Evolutionary conservation across 2,888 invertebrate genomes (phyloP).

Genomic region (Drosophila mettleri): DNA sequence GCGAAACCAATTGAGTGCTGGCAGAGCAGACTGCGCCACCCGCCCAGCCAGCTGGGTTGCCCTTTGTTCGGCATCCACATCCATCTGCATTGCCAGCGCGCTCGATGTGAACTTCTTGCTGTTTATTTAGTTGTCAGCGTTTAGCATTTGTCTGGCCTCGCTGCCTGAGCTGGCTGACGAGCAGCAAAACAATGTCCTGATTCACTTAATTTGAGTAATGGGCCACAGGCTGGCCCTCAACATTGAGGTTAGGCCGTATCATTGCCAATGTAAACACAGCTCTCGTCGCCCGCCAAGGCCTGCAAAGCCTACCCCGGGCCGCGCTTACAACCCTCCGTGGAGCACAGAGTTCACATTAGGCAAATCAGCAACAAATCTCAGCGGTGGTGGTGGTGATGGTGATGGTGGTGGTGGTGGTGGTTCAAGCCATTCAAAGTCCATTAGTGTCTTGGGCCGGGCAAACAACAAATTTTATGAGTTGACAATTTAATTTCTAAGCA

Average conservation of each 20-base stretch:
- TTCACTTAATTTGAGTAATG: constrained; percentile 83
- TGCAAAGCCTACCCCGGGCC: constrained; percentile 69
- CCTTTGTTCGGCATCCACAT: background rate
- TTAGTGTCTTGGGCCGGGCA: constrained; percentile 65
- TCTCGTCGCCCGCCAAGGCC: background rate
- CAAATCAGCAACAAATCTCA: constrained; percentile 48
- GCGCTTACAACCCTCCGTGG: constrained; percentile 50
- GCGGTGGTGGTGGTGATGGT: background rate
- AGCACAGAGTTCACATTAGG: constrained; percentile 47
- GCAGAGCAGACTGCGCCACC: background rate
- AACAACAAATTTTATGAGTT: constrained; percentile 65
- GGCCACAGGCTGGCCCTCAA: constrained; percentile 55
- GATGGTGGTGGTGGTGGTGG: background rate
- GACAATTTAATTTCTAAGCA: constrained; percentile 79
- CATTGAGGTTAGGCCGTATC: constrained; percentile 73
- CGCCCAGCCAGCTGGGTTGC: background rate
- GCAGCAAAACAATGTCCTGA: constrained; percentile 72
- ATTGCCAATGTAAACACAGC: constrained; percentile 77
- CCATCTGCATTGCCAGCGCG: constrained; percentile 53
- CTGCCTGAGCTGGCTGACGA: constrained; percentile 7
- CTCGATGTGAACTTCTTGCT: constrained; percentile 76
- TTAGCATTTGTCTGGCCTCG: constrained; percentile 79
- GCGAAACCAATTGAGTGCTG: constrained; percentile 83
- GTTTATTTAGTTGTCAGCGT: constrained; percentile 83
- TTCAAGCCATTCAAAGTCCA: constrained; percentile 67